Base-by-base conservation (phyloP, 2,888 invertebrate genomes). In the Globia sparganii region DNA sequence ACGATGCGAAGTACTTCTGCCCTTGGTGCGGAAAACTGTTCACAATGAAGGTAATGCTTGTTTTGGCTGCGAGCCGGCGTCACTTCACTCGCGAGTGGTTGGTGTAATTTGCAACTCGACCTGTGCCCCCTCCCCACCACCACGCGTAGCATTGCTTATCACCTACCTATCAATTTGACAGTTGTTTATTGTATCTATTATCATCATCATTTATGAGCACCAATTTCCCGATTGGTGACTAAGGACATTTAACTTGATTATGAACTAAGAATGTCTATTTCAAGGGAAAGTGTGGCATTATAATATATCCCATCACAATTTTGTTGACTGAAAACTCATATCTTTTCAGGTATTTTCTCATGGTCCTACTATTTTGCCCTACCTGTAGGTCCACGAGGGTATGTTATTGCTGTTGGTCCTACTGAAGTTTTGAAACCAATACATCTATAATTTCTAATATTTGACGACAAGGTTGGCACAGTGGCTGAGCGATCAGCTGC, bases 11-110 rank as follows among this genome's bases (percentile, higher is more conserved):
- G 91, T 97, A 97, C 92, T 97, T 97, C 91, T 98, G 98, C 81
- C 97, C 97, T 43, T 97, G 97, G 94, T 98, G 98, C 91, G 98
- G 98, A 15, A 97, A 97, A 95, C 97, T 97, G 73, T 98, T 98
- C 91, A 97, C 97, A 18, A 94, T 98, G 90, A 97, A 97, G 96
- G 97, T 97, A 93, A 91, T 67, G 49, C 62, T 69, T n/a, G 70
- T 68, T 61, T 66, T 21, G n/a, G 13, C 21, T 25, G 28, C n/a
- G 59, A 65, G 37, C n/a, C 37, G 71, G 49, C 61, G 69, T 43
- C 64, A 62, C 78, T 56, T 46, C 59, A 62, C 78, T 49, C 62
- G 61, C 56, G 49, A 34, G 74, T 77, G 73, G 72, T 70, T 64
- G 62, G 28, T 65, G 62, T 72, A 15, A 72, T 75, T 65, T 71